phyloP scores from a whole-genome alignment of 1,140 invertebrate species.

The Trichogramma pretiosum region DNA sequence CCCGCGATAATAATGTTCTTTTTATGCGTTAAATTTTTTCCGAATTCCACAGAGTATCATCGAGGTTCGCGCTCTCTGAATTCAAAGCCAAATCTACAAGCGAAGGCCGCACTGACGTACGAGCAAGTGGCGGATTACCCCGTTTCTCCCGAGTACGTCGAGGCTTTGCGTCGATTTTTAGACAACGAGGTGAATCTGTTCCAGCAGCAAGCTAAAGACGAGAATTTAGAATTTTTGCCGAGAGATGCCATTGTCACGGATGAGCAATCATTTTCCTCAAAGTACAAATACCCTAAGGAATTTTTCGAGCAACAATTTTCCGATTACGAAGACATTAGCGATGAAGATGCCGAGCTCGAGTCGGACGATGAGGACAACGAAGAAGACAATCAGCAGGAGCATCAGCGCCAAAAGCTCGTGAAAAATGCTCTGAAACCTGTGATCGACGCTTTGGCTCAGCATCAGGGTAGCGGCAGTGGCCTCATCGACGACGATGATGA shows the following conservation, averaged over 20 bases:
- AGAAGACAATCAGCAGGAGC: slow-evolving; percentile 6
- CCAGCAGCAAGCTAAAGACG: not conserved
- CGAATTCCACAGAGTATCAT: slow-evolving; percentile 6
- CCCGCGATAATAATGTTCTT: too few species aligned
- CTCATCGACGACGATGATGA: slow-evolving; percentile 61
- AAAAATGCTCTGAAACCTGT: slow-evolving; percentile 22
- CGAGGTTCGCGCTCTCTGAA: slow-evolving; percentile 8
- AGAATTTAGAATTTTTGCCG: slow-evolving; percentile 7
- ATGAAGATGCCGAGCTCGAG: too few species aligned
- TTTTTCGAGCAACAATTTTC: not conserved
- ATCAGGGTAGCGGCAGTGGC: slow-evolving; percentile 29
- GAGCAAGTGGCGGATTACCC: not conserved
- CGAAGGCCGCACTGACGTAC: too few species aligned
- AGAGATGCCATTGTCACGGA: slow-evolving; percentile 14
- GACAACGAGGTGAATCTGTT: not conserved
- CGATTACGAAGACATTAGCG: too few species aligned
- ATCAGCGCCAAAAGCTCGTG: slow-evolving; percentile 23
- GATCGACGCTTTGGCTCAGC: slow-evolving; percentile 26
- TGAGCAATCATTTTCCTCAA: slow-evolving; percentile 27
- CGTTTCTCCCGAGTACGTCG: slow-evolving; percentile 5
- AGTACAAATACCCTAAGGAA: slow-evolving; percentile 25
- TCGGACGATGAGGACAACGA: slow-evolving; percentile 11
- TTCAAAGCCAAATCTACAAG: not conserved
- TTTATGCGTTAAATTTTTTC: too few species aligned
- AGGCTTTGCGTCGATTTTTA: slow-evolving; percentile 2